phyloP scores from a whole-genome alignment of 2,888 invertebrate genomes.

The Drosophila neotestacea region DNA sequence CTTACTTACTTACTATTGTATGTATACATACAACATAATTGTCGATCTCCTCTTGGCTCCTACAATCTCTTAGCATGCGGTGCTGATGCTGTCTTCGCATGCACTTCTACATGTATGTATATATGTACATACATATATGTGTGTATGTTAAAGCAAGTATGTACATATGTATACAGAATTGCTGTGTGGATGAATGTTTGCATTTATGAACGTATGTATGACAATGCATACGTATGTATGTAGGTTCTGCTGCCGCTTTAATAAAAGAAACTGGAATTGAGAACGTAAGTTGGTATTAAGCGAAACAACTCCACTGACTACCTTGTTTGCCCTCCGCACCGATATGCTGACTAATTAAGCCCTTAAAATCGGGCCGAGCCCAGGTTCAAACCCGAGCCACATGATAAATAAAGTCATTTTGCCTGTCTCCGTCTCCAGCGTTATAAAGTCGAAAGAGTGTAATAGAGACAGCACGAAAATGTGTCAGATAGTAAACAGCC shows the following conservation, averaged over 20 bases:
- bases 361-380: slow-evolving; percentile 54
- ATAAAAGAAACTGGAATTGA: slow-evolving; percentile 58
- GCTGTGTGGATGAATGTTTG: neutral
- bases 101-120: neutral
- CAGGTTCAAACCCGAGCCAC: slow-evolving; percentile 23
- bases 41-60: slow-evolving; percentile 35
- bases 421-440: slow-evolving; percentile 12
- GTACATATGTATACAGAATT: neutral
- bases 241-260: slow-evolving; percentile 17
- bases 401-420: slow-evolving; percentile 73
- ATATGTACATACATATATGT: neutral
- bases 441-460: slow-evolving; percentile 9
- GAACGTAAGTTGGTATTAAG: slow-evolving; percentile 34
- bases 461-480: slow-evolving; percentile 13
- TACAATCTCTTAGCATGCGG: slow-evolving; percentile 21
- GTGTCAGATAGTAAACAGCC: slow-evolving; percentile 12
- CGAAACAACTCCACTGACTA: slow-evolving; percentile 27
- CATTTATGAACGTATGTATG: slow-evolving; percentile 10
- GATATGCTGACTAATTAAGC: slow-evolving; percentile 73
- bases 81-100: slow-evolving; percentile 30
- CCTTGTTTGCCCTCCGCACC: slow-evolving; percentile 30
- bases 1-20: neutral
- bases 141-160: neutral
- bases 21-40: slow-evolving; percentile 41
- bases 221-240: neutral